Evolutionary conservation across 1,140 invertebrate species (phyloP).

Genomic region (Tetramorium alpestre): DNA sequence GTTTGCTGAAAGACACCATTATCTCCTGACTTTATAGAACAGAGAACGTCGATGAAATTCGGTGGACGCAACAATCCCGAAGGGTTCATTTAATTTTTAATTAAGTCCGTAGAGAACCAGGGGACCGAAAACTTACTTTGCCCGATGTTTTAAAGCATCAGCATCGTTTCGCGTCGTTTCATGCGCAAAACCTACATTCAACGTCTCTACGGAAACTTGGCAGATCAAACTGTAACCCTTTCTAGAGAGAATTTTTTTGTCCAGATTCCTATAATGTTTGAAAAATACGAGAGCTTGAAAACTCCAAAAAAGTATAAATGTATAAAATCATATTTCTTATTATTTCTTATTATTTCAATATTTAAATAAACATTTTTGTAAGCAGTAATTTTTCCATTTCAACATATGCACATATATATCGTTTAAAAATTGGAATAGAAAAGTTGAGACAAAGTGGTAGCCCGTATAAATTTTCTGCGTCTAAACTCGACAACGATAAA

Average conservation of each 20-base stretch:
- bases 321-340: neutral
- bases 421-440: neutral
- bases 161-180: constrained; percentile 50
- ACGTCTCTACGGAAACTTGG: constrained; percentile 18
- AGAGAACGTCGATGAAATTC: constrained; percentile 65
- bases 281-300: neutral
- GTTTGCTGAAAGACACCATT: constrained; percentile 62
- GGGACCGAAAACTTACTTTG: constrained; percentile 56
- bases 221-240: constrained; percentile 18
- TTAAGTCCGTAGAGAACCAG: constrained; percentile 62
- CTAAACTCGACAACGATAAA: neutral
- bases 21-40: constrained; percentile 62
- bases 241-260: neutral
- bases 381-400: neutral
- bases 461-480: neutral
- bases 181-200: constrained; percentile 34
- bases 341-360: neutral
- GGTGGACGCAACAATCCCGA: constrained; percentile 62
- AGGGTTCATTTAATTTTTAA: constrained; percentile 75
- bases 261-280: neutral
- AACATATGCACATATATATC: neutral
- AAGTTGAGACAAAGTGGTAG: neutral
- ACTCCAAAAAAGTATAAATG: neutral
- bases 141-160: constrained; percentile 57
- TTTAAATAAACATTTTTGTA: neutral